Evolutionary conservation across 2,797 vertebrate species (phyloP), one percentile per base, ranked within the genome.

Genomic region (Syndactyla subalaris): DNA sequence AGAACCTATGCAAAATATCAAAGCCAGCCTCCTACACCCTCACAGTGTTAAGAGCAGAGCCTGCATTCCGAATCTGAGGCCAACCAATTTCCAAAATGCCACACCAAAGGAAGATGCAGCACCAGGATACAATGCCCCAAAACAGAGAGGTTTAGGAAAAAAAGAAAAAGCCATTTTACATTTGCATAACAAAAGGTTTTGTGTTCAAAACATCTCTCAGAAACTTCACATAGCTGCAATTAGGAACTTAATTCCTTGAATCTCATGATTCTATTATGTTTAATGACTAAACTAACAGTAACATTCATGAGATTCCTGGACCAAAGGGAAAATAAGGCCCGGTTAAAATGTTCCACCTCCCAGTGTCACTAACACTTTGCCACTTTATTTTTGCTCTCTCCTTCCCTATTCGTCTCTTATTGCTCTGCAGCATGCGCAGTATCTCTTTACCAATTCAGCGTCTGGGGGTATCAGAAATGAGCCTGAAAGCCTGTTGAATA

Each of bases 1-100:
- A 97, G 76, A 97, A 93, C 80, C 17, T 29, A 81, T 93, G 93
- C 41, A 95, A 95, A 95, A 95, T 92, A 95, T 87, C 92, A 93
- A 93, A 92, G 18, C 67, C 78, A 95, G 49, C 80, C 95, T 95
- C 96, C 94, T 79, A 95, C 94, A 89, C 71, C 71, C 71, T 93
- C 71, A 38, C 94, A 96, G 89, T 87, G 92, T 92, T 93, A 82
- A 90, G 70, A 93, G 94, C 86, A 75, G 57, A 94, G 93, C 32
- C 70, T 85, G 79, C 72, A 65, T 85, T 91, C 36, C 62, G 77
- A 78, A 80, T 95, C 29, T 30, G 34, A 93, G 86, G 61, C 75
- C 34, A 65, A 83, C 13, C 54, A 72, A 52, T 78, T 77, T 95
- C 78, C 84, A 94, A 66, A 94, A 94, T 66, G 86, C 38, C 70